Evolutionary conservation across 2,888 invertebrate genomes (phyloP).

Genomic region (Phragmatobia fuliginosa): DNA sequence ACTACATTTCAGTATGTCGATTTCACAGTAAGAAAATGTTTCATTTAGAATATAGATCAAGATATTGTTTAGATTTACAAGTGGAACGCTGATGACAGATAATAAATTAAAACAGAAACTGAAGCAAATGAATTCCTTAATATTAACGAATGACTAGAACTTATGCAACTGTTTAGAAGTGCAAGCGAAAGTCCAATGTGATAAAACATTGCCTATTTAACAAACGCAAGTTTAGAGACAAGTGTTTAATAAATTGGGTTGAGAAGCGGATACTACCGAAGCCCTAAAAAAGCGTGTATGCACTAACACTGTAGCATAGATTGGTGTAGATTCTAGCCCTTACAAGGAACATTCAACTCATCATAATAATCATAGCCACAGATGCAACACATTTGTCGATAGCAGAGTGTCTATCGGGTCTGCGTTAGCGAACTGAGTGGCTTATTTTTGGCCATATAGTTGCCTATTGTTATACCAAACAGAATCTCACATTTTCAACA

Average conservation of each 20-base stretch:
- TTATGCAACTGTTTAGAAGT: not conserved
- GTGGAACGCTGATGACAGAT: not conserved
- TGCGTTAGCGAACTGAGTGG: not conserved
- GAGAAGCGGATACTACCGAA: not conserved
- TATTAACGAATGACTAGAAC: not conserved
- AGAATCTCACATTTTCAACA: not conserved
- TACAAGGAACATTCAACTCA: too few relatives aligned
- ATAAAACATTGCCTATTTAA: not conserved
- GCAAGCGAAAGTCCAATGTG: not conserved
- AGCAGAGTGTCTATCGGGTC: not conserved
- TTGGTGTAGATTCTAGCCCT: too few relatives aligned
- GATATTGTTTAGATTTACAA: slow-evolving; percentile 14
- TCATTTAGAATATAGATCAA: slow-evolving; percentile 7
- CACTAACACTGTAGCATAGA: too few relatives aligned
- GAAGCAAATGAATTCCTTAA: not conserved
- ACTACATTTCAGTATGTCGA: not conserved
- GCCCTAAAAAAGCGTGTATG: not conserved
- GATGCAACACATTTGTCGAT: not conserved
- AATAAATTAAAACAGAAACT: not conserved
- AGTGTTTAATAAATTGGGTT: not conserved
- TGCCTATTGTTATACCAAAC: too few relatives aligned
- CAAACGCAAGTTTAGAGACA: not conserved
- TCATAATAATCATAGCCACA: too few relatives aligned
- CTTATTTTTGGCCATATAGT: too few relatives aligned
- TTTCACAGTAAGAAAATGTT: slow-evolving; percentile 5